A percentile compares a stretch with the other conserved stretches of the same genome.
These are phyloP conservation scores for Perdita meconis DNA, from an alignment of 2,888 invertebrate genomes.

Conservation along the genomic window DNA sequence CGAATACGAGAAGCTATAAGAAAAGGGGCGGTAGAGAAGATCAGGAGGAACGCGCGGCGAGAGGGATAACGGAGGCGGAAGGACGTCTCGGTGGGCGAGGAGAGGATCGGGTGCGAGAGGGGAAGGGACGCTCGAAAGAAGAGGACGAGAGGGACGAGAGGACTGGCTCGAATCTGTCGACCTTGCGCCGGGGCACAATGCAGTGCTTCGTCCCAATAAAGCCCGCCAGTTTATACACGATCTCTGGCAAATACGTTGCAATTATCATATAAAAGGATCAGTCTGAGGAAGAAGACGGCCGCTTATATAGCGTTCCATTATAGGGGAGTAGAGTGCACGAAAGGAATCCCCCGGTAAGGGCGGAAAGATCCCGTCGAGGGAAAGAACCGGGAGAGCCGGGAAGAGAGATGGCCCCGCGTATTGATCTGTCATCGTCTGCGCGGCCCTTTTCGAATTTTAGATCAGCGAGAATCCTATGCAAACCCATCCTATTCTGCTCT, in stretches of 20 bases:
- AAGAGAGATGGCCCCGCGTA: conserved; percentile 63
- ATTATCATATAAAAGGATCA: conserved; percentile 83
- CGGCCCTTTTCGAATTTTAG: conserved; percentile 74
- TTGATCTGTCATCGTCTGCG: conserved; percentile 76
- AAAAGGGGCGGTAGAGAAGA: not conserved
- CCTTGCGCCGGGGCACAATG: conserved; percentile 60
- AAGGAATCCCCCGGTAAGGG: conserved; percentile 63
- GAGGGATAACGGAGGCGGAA: not conserved
- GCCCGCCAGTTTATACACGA: conserved; percentile 78
- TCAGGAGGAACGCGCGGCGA: not conserved
- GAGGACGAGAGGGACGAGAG: conserved; percentile 31
- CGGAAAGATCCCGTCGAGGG: conserved; percentile 40
- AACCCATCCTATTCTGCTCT: conserved; percentile 52
- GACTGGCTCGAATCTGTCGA: conserved; percentile 52
- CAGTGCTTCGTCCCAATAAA: conserved; percentile 72
- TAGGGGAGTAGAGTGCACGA: conserved; percentile 59
- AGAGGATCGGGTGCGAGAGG: not conserved
- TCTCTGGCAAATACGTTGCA: conserved; percentile 80
- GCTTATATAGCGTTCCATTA: conserved; percentile 70
- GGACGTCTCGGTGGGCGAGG: not conserved
- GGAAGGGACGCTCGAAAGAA: conserved; percentile 1
- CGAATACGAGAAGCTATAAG: not conserved
- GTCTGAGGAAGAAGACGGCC: conserved; percentile 58
- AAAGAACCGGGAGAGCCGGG: conserved; percentile 25
- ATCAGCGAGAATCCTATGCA: conserved; percentile 71